Conservation (phyloP, 2,113 vertebrate genomes). For the Bettongia penicillata region DNA sequence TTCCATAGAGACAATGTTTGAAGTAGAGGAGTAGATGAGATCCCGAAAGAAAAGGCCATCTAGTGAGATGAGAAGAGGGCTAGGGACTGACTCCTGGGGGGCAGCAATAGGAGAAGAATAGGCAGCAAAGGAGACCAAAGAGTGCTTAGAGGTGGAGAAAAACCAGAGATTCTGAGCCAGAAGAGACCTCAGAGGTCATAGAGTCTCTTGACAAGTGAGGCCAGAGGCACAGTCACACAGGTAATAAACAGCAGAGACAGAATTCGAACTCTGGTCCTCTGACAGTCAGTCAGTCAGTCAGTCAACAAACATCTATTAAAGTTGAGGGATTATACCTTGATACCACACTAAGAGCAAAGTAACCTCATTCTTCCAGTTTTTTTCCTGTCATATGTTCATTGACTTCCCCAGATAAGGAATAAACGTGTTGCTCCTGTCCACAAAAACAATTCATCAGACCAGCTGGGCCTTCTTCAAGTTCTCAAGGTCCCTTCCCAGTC, state of each 20-base stretch:
- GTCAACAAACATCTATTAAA: background rate
- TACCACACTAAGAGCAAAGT: conserved; percentile 1
- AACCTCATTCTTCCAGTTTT: conserved; percentile 22
- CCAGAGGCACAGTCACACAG: background rate
- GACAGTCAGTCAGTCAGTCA: background rate
- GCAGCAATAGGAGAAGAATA: background rate
- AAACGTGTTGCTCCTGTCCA: conserved; percentile 17
- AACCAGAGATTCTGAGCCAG: background rate
- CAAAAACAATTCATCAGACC: conserved; percentile 32
- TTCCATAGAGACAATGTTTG: background rate
- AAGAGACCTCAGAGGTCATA: background rate
- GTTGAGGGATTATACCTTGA: background rate
- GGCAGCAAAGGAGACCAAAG: background rate
- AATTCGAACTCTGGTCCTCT: background rate
- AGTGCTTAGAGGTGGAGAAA: background rate
- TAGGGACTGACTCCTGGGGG: background rate
- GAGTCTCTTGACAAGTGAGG: background rate
- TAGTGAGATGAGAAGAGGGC: background rate
- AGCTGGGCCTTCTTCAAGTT: background rate
- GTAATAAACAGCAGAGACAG: background rate
- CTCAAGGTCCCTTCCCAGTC: conserved; percentile 9
- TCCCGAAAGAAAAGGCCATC: background rate
- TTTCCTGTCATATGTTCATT: background rate
- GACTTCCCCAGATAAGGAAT: conserved; percentile 35
- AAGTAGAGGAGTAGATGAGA: background rate